Evolutionary conservation across 1,140 invertebrate species (phyloP).

Genomic region (Meloidogyne exigua): DNA sequence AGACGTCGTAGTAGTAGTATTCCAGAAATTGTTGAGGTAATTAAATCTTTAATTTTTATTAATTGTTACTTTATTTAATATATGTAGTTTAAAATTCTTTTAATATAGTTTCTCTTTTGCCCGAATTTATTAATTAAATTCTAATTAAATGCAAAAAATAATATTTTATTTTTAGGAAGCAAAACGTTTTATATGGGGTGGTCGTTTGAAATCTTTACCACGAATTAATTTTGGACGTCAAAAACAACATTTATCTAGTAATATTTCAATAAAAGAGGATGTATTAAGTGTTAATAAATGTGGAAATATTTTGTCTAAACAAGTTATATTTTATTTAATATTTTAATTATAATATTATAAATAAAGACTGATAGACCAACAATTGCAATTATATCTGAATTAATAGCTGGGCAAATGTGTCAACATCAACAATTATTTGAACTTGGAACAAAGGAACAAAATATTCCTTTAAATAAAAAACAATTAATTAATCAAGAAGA

Average conservation of each 20-base stretch:
- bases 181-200: slow-evolving; percentile 22
- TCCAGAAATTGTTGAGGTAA: slow-evolving; percentile 22
- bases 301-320: background rate
- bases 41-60: no score
- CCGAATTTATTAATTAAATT: no score
- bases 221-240: slow-evolving; percentile 14
- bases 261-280: slow-evolving; percentile 13
- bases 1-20: slow-evolving; percentile 28
- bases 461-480: slow-evolving; percentile 9
- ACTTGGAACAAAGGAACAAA: background rate
- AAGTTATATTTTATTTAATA: background rate
- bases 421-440: slow-evolving; percentile 10
- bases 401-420: slow-evolving; percentile 18
- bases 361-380: slow-evolving; percentile 15
- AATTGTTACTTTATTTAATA: background rate
- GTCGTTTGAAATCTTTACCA: slow-evolving; percentile 23
- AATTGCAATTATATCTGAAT: slow-evolving; percentile 27
- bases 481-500: slow-evolving; percentile 18
- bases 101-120: no score
- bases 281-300: background rate
- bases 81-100: no score
- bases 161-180: slow-evolving; percentile 10
- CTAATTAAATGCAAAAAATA: no score
- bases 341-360: background rate
- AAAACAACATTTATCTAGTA: background rate